Evolutionary conservation across 2,888 invertebrate species (phyloP), one percentile per base, ranked within the genome.

Genomic region (Cetonia aurata): DNA sequence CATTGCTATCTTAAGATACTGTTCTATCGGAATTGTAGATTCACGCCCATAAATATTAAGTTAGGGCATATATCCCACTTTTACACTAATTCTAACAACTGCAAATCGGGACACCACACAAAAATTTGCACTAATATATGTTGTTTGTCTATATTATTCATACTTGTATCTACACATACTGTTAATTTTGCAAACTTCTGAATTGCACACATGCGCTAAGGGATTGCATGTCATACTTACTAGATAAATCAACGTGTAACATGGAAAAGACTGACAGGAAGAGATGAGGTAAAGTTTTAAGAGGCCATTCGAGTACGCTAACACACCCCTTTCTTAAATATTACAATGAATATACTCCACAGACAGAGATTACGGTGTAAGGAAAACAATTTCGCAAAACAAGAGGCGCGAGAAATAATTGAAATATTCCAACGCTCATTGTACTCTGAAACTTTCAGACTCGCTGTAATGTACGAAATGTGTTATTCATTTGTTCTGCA

Each of bases 321-420:
- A 52, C 62, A 50, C 50, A 41, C 52, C 50, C 50, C 41, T 50
- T 50, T 13, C 19, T 50, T 65, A 65, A 69, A 60, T 62, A 62
- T 62, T 62, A 52, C 53, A 69, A 69, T 53, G 60, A 62, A 42
- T 55, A 60, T 69, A 62, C 53, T 69, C 62, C 69, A 31, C 46
- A 56, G 57, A 68, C 56, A 46, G 52, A 65, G 67, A 71, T 66
- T 71, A 71, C 73, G 60, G 57, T 67, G 72, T 71, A 74, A 72
- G 69, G 69, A 75, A 75, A 75, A 75, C 75, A 76, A 76, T 76
- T 74, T 75, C 73, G 70, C 72, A 69, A 72, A 73, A 74, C 71
- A 69, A 68, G 70, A 74, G 73, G 69, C 71, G 75, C 76, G 72
- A 71, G 77, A 74, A 77, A 75, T 75, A 76, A 76, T 77, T 76